Evolutionary conservation across 2,797 vertebrate species (phyloP).

Genomic region (Fistularia commersonii): DNA sequence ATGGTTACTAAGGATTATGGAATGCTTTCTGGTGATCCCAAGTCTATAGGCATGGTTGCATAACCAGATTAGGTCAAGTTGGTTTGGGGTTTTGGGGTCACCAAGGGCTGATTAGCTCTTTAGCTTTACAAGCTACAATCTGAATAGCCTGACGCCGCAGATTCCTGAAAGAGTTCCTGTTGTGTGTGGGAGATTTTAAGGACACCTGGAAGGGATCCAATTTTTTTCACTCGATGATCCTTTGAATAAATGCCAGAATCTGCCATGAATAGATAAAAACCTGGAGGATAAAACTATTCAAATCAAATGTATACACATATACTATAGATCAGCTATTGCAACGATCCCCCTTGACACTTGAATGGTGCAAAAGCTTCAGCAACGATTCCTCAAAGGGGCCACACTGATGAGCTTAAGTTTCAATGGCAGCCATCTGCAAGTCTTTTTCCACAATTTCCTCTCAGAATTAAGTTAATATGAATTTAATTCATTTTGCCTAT

Average conservation of each 20-base stretch:
- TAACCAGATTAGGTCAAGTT: slow-evolving; percentile 53
- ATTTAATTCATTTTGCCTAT: no score
- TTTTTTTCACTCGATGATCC: neutral
- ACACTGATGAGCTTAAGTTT: no score
- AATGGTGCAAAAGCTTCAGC: no score
- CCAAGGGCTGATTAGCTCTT: slow-evolving; percentile 31
- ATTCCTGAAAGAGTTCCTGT: slow-evolving; percentile 35
- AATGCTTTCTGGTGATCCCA: slow-evolving; percentile 23
- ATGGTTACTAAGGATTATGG: no score
- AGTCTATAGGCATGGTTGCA: slow-evolving; percentile 26
- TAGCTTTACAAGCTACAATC: slow-evolving; percentile 28
- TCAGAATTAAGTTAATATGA: no score
- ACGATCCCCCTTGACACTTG: no score
- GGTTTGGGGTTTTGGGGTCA: slow-evolving; percentile 42
- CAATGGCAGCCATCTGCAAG: no score
- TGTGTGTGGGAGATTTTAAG: slow-evolving; percentile 11
- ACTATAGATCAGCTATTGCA: no score
- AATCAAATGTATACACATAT: no score
- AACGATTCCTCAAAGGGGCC: no score
- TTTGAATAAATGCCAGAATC: slow-evolving; percentile 1
- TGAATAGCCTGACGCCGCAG: slow-evolving; percentile 35
- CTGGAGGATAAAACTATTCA: neutral
- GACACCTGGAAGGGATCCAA: slow-evolving; percentile 10
- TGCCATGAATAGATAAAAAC: slow-evolving; percentile 4
- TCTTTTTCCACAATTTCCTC: no score